Percentiles rank a stretch among this genome's conserved stretches.
Evolutionary conservation across 2,797 vertebrate genomes (phyloP).

Genomic region (Catostomus latipinnis): DNA sequence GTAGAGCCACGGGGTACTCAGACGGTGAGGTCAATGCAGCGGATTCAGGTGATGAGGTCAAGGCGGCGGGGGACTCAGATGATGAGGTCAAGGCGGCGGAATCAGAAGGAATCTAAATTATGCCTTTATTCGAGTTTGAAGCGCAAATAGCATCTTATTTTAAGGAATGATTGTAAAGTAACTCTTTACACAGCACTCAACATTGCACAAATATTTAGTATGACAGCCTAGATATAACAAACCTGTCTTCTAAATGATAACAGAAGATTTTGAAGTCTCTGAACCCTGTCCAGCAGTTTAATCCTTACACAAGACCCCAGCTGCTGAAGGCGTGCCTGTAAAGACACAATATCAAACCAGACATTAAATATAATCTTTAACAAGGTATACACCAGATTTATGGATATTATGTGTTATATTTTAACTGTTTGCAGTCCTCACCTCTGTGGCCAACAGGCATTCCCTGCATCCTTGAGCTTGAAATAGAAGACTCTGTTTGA

Average conservation of each 20-base stretch:
- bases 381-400: constrained; percentile 18
- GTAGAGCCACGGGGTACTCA: too few species aligned
- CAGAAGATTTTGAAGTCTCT: constrained; percentile 71
- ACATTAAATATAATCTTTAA: background rate
- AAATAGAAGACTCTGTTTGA: constrained; percentile 77
- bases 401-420: background rate
- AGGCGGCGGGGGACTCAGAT: too few species aligned
- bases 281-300: constrained; percentile 75
- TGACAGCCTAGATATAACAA: constrained; percentile 8
- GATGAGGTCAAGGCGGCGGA: too few species aligned
- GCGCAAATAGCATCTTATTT: background rate
- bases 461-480: constrained; percentile 74
- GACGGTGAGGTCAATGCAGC: too few species aligned
- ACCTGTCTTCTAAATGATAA: constrained; percentile 77
- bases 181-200: background rate
- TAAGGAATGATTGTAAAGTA: background rate
- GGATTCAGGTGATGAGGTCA: too few species aligned
- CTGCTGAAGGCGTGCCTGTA: constrained; percentile 73
- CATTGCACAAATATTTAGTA: background rate
- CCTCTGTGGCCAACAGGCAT: constrained; percentile 62
- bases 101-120: background rate
- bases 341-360: constrained; percentile 35
- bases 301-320: constrained; percentile 71
- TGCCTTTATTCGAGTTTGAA: background rate
- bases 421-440: constrained; percentile 20